Evolutionary conservation across 2,888 invertebrate genomes (phyloP), one percentile per base, ranked within the genome.

Genomic region (Proisotoma minuta): DNA sequence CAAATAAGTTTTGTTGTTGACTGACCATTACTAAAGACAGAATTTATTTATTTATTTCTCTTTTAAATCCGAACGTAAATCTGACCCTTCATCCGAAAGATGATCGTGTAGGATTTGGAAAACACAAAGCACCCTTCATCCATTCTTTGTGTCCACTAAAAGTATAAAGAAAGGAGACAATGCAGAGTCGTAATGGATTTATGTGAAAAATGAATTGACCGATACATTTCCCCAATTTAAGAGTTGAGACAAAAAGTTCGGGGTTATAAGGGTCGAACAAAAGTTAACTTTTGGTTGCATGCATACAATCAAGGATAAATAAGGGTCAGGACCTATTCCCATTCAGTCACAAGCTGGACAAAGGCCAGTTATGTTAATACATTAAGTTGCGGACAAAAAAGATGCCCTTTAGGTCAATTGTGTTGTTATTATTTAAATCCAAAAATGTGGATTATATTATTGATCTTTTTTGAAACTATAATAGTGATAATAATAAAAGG

Each of bases 381-480:
- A 43, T 43, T 43, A 43, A 20, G 15, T 8, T 34, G 43, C 20
- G 43, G 23, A 43, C 39, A 39, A 39, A 56, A 56, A 56, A 51
- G 51, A n/a, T 43, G 56, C 61, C 59, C 56, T 61, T 59, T 59
- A 60, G 63, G 68, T 66, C 65, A 68, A 54, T 53, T 66, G 60
- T 66, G 62, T 65, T 68, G 61, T 61, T 54, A n/a, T n/a, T n/a
- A 60, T 59, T 65, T 59, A 56, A 56, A 52, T 53, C 5, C 20
- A 28, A n/a, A 22, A 50, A 18, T 51, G 4, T 48, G 15, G 48
- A 27, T 26, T 43, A 54, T 60, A 54, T 49, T 23, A 51, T 60
- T 39, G 48, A 20, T 54, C 47, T 15, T 43, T 43, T n/a, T n/a
- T n/a, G n/a, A n/a, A n/a, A n/a, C n/a, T n/a, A n/a, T n/a, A n/a